phyloP scores from a whole-genome alignment of 2,888 invertebrate species.

The Tinea semifulvella region DNA sequence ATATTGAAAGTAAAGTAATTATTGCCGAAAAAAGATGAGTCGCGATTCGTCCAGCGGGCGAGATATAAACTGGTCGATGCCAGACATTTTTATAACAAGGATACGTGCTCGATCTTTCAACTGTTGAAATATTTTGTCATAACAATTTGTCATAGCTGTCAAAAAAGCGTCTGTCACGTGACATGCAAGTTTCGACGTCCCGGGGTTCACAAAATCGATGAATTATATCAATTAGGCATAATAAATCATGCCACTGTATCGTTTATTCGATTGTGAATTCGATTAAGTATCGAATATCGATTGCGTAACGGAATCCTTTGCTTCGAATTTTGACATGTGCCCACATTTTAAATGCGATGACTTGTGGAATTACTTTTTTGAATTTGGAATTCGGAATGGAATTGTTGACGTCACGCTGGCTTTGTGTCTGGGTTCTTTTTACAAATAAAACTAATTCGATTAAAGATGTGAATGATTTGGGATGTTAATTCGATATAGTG shows the following conservation, averaged over 20 bases:
- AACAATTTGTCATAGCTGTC: conserved; percentile 64
- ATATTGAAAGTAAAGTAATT: no score
- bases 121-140: conserved; percentile 67
- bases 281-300: conserved; percentile 38
- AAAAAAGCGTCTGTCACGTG: conserved; percentile 46
- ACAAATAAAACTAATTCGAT: background rate
- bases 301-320: conserved; percentile 50
- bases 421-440: conserved; percentile 4
- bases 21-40: background rate
- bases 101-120: conserved; percentile 28
- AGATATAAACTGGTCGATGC: background rate
- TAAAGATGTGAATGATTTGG: no score
- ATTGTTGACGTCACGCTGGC: conserved; percentile 12
- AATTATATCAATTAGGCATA: conserved; percentile 37
- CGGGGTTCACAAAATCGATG: conserved; percentile 32
- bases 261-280: no score
- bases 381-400: conserved; percentile 6
- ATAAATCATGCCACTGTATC: conserved; percentile 41
- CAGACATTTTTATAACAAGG: background rate
- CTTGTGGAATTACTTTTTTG: conserved; percentile 12
- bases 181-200: conserved; percentile 30
- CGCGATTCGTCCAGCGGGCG: background rate
- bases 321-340: conserved; percentile 12
- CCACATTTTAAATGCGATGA: conserved; percentile 14
- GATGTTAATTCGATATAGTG: no score